phyloP scores from a whole-genome alignment of 2,888 invertebrate species.

The Zaprionus bogoriensis region DNA sequence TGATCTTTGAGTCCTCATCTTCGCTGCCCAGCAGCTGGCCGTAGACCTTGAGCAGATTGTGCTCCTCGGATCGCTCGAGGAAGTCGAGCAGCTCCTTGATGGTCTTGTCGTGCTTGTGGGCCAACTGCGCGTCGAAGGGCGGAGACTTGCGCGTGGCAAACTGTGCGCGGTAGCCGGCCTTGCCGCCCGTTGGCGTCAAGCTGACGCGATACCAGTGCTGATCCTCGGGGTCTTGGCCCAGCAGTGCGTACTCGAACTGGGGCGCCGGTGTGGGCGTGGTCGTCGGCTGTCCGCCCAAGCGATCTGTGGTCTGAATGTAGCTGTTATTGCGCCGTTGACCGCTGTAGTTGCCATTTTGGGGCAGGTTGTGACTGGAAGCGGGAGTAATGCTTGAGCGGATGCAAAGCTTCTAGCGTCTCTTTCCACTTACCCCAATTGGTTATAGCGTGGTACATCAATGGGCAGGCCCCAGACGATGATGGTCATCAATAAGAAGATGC shows the following conservation, averaged over 20 bases:
- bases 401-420: background rate
- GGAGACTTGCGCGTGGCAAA: constrained; percentile 55
- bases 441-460: constrained; percentile 40
- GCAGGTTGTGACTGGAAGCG: constrained; percentile 3
- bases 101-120: constrained; percentile 60
- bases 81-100: constrained; percentile 52
- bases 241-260: constrained; percentile 58
- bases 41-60: constrained; percentile 48
- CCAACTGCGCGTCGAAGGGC: constrained; percentile 49
- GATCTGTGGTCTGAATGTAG: constrained; percentile 7
- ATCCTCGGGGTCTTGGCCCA: constrained; percentile 63
- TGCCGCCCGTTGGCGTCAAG: constrained; percentile 38
- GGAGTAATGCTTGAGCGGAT: background rate
- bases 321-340: constrained; percentile 4
- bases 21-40: constrained; percentile 36
- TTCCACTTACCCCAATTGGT: constrained; percentile 44
- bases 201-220: constrained; percentile 67
- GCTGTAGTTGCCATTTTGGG: constrained; percentile 1
- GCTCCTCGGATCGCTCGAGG: constrained; percentile 53
- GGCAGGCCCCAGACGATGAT: constrained; percentile 31
- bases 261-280: constrained; percentile 2
- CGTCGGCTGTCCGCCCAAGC: background rate
- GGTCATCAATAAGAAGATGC: constrained; percentile 21
- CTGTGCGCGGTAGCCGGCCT: constrained; percentile 42
- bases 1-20: constrained; percentile 15